Conservation (phyloP, 2,888 invertebrate genomes). For the Nemoura dubitans region DNA sequence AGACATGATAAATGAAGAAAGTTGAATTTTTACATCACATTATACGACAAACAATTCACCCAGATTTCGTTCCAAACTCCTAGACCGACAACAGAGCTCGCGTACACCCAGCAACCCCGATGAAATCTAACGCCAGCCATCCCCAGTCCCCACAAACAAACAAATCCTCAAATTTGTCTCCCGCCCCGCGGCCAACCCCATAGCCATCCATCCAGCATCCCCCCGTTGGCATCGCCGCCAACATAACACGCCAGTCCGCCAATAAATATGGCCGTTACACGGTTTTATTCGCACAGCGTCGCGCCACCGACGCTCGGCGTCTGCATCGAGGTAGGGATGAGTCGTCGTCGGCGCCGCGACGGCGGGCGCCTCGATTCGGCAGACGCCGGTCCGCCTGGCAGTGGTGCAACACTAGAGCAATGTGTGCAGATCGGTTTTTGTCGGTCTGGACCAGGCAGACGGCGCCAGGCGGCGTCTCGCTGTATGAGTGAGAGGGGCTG, state of each 20-base stretch:
- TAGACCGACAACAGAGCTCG: not conserved
- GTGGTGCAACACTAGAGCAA: not conserved
- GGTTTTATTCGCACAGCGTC: not conserved
- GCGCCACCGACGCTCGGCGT: not conserved
- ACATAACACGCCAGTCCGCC: not conserved
- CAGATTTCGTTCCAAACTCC: not conserved
- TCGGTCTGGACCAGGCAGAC: not conserved
- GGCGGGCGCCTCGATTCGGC: not conserved
- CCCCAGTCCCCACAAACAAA: not conserved
- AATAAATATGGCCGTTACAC: not conserved
- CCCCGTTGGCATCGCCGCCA: not conserved
- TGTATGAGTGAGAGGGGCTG: not conserved
- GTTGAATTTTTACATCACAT: too few relatives aligned
- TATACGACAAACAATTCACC: not conserved
- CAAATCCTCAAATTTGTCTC: constrained; percentile 3
- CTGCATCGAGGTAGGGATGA: not conserved
- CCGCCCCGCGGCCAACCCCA: not conserved
- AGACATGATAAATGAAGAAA: too few relatives aligned
- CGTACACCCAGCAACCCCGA: not conserved
- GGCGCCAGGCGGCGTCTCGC: not conserved
- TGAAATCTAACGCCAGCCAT: not conserved
- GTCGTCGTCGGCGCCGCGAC: not conserved
- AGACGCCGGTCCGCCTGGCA: constrained; percentile 9
- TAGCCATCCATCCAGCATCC: not conserved
- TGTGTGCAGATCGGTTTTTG: constrained; percentile 35